phyloP scores from a whole-genome alignment of 2,888 invertebrate genomes.

The Dinocampus coccinellae region DNA sequence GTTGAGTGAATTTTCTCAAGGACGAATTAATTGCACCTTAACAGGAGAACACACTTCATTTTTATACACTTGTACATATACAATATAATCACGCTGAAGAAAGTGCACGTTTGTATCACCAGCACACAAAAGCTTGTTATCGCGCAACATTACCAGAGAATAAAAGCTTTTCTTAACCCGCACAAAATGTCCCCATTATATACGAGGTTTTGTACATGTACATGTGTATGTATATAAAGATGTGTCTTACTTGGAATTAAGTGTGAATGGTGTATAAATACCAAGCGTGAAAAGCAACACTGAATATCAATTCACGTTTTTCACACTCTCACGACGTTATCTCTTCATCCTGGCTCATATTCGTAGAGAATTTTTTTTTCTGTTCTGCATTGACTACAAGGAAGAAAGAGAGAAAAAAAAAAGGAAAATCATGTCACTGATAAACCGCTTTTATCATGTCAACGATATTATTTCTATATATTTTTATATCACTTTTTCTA shows the following conservation, averaged over 20 bases:
- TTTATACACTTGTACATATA: too few relatives aligned
- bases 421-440: too few relatives aligned
- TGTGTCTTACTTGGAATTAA: neutral
- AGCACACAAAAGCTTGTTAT: conserved; percentile 51
- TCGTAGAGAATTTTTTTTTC: neutral
- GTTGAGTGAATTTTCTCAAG: neutral
- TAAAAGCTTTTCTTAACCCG: conserved; percentile 48
- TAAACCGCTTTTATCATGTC: too few relatives aligned
- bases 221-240: neutral
- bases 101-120: too few relatives aligned
- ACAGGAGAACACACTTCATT: neutral
- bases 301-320: neutral
- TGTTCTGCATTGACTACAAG: too few relatives aligned
- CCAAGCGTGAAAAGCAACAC: neutral
- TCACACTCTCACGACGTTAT: neutral
- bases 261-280: neutral
- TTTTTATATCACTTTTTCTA: too few relatives aligned
- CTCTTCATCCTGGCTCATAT: neutral
- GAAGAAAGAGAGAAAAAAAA: neutral
- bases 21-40: conserved; percentile 1
- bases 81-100: too few relatives aligned
- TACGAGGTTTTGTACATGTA: too few relatives aligned
- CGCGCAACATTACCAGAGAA: conserved; percentile 61
- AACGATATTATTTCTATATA: too few relatives aligned
- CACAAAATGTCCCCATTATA: neutral